These are phyloP conservation scores for Acrocephalus arundinaceus DNA, from an alignment of 2,113 vertebrate genomes.

Conservation along the genomic window DNA sequence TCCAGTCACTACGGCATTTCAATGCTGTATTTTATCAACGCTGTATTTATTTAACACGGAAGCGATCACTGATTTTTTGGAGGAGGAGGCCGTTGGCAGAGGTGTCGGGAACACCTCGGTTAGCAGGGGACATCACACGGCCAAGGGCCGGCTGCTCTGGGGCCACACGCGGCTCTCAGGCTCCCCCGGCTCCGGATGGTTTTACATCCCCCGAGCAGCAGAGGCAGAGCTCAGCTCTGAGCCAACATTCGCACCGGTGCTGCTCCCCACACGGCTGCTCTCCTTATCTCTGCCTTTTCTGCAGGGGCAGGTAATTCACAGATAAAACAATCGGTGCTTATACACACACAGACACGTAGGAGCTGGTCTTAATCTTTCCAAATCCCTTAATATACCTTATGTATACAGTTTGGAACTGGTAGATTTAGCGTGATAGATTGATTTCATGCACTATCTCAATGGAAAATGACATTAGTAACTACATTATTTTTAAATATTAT, in stretches of 20 bases:
- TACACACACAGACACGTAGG: neutral
- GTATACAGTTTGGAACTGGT: slow-evolving; percentile 21
- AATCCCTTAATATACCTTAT: slow-evolving; percentile 37
- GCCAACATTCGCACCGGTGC: neutral
- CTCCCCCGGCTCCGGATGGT: neutral
- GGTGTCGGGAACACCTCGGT: fast-evolving
- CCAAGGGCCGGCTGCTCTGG: neutral
- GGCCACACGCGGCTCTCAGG: fast-evolving
- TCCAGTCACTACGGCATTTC: neutral
- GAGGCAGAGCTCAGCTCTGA: neutral
- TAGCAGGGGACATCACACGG: neutral
- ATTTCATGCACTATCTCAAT: neutral
- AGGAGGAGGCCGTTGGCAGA: neutral
- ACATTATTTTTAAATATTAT: neutral
- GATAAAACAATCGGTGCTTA: slow-evolving; percentile 18
- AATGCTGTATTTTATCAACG: fast-evolving
- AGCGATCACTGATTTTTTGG: neutral
- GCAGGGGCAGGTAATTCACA: slow-evolving; percentile 7
- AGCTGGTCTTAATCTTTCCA: slow-evolving; percentile 37
- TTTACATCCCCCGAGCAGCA: neutral
- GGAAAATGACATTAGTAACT: slow-evolving; percentile 35
- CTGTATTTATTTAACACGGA: neutral
- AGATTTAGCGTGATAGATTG: slow-evolving; percentile 41
- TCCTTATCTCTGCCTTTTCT: neutral
- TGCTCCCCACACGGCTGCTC: neutral